phyloP scores from a whole-genome alignment of 2,888 invertebrate genomes.

The Drosophila nr. perissopoda region DNA sequence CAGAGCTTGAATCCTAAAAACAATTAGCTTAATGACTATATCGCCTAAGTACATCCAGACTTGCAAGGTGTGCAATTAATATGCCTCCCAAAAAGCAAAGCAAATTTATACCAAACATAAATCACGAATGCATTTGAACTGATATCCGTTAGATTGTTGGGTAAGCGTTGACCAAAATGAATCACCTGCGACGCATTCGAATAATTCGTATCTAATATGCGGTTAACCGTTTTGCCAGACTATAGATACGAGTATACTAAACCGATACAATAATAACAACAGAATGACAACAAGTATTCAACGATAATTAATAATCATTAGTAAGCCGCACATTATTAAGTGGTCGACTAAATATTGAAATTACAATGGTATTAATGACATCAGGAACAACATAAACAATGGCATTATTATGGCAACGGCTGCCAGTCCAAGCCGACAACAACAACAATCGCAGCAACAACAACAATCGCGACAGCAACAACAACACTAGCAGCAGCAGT shows the following conservation, averaged over 20 bases:
- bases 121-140: slow-evolving; percentile 26
- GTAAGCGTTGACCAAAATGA: slow-evolving; percentile 35
- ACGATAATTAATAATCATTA: slow-evolving; percentile 80
- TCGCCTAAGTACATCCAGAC: slow-evolving; percentile 3
- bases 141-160: slow-evolving; percentile 41
- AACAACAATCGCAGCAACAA: slow-evolving; percentile 22
- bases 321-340: slow-evolving; percentile 79
- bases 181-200: slow-evolving; percentile 53
- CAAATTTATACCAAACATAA: slow-evolving; percentile 27
- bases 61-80: not conserved
- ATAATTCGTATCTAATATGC: slow-evolving; percentile 63
- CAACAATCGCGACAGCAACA: slow-evolving; percentile 4
- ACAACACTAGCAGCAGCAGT: slow-evolving; percentile 20
- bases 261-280: slow-evolving; percentile 25
- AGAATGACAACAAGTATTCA: slow-evolving; percentile 61
- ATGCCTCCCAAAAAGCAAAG: not conserved
- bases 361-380: slow-evolving; percentile 76
- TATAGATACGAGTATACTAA: slow-evolving; percentile 2
- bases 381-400: slow-evolving; percentile 77
- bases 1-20: not conserved
- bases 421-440: slow-evolving; percentile 36
- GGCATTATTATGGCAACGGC: slow-evolving; percentile 68
- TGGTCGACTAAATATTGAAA: slow-evolving; percentile 81
- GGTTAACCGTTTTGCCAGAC: slow-evolving; percentile 55
- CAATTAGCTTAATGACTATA: slow-evolving; percentile 3